Evolutionary conservation across 1,140 invertebrate species (phyloP).

Genomic region (Meloidogyne floridensis): DNA sequence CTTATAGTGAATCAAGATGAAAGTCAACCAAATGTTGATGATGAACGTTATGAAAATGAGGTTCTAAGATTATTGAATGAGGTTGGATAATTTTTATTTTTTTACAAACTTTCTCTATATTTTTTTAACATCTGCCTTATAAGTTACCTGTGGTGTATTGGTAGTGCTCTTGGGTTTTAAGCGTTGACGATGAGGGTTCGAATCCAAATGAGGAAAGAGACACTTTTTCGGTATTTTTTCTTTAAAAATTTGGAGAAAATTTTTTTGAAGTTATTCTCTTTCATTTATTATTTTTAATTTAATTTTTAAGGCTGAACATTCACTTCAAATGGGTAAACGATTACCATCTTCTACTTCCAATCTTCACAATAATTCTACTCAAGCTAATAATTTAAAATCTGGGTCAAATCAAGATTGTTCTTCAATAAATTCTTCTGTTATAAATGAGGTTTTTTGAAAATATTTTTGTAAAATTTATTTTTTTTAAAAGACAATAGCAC

Average conservation of each 20-base stretch:
- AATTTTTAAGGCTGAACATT: neutral
- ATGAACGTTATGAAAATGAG: neutral
- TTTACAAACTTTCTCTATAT: too few species aligned
- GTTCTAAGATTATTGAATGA: neutral
- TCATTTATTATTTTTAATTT: neutral
- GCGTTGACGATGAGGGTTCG: too few species aligned
- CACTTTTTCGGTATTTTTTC: too few species aligned
- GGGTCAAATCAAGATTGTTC: neutral
- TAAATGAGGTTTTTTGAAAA: neutral
- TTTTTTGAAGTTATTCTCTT: neutral
- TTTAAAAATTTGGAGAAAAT: too few species aligned
- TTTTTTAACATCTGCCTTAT: too few species aligned
- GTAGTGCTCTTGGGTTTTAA: too few species aligned
- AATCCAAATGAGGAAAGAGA: too few species aligned
- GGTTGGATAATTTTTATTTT: neutral
- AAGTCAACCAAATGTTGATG: neutral
- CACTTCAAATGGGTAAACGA: neutral
- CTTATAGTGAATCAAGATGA: constrained; percentile 18
- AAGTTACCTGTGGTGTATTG: too few species aligned
- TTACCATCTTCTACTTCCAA: neutral
- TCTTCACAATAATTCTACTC: neutral
- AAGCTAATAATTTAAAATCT: neutral
- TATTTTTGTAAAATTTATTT: neutral
- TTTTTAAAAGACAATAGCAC: neutral
- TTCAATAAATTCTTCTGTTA: constrained; percentile 7